Evolutionary conservation across 2,888 invertebrate species (phyloP).

Genomic region (Ochlodes sylvanus): DNA sequence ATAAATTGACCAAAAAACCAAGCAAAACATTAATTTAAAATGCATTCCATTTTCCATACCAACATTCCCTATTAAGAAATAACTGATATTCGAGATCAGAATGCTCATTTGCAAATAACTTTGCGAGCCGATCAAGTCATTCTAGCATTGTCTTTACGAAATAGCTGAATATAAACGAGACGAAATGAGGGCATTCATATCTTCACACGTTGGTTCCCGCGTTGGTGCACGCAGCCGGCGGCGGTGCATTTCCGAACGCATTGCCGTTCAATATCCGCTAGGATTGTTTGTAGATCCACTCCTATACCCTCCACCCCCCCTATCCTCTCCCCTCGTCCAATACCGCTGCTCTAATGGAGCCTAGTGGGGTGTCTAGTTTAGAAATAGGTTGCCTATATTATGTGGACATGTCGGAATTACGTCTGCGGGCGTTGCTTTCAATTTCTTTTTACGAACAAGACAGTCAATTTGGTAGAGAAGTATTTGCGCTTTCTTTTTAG

Average conservation of each 20-base stretch:
- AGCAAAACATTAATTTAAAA: not conserved
- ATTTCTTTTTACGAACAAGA: slow-evolving; percentile 35
- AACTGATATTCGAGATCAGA: slow-evolving; percentile 1
- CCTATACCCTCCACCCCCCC: slow-evolving; percentile 49
- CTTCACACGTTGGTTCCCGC: slow-evolving; percentile 69
- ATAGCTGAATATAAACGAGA: slow-evolving; percentile 65
- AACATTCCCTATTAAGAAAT: not conserved
- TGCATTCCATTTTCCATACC: slow-evolving; percentile 1
- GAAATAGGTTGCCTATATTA: slow-evolving; percentile 64
- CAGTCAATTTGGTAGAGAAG: slow-evolving; percentile 18
- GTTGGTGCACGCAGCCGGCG: slow-evolving; percentile 71
- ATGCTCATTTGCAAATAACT: slow-evolving; percentile 31
- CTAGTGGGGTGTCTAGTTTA: slow-evolving; percentile 59
- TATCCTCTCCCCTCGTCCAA: slow-evolving; percentile 42
- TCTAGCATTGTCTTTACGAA: slow-evolving; percentile 42
- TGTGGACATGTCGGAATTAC: slow-evolving; percentile 39
- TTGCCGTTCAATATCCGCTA: slow-evolving; percentile 82
- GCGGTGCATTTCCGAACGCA: slow-evolving; percentile 79
- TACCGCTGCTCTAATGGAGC: slow-evolving; percentile 55
- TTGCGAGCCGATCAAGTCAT: slow-evolving; percentile 9
- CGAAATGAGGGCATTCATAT: slow-evolving; percentile 66
- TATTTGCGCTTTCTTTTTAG: slow-evolving; percentile 17
- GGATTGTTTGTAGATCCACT: slow-evolving; percentile 78
- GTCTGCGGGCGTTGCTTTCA: slow-evolving; percentile 37
- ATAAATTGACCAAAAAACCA: too few relatives aligned